Base-by-base conservation (phyloP, 2,888 invertebrate genomes). In the Phengaris alcon region DNA sequence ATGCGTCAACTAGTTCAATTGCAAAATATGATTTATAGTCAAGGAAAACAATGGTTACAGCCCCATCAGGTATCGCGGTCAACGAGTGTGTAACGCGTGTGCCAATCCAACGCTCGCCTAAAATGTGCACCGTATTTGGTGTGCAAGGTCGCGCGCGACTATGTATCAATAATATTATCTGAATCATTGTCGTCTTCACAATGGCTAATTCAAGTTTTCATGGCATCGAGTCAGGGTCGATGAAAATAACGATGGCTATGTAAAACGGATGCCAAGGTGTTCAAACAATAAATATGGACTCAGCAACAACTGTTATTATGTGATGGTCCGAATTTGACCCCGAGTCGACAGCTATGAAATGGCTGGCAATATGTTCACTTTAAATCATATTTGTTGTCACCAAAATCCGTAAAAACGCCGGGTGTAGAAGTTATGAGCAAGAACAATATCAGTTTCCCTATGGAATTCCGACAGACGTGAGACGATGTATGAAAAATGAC, bases 11-110 rank as follows among this genome's bases (percentile, higher is more conserved):
- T 35, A 64, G 35, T 51, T 51, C 48, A 22, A 54, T 72, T 72
- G 72, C 52, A 13, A 72, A 72, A 72, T 22, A 72, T 69, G 69
- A 72, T 72, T 72, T 51, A 72, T 22, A 54, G 22, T 54, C 72
- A 35, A 72, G 72, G 72, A 72, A 72, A 72, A 72, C 72, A 69
- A 69, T 69, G 10, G 72, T 72, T 72, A 35, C 51, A 72, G 52
- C 51, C 51, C 70, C 48, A 70, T 70, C 51, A 51, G 15, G 35
- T 72, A 72, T 54, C 22, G 52, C 72, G 72, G 72, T 54, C 72
- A 69, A 46, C 68, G 15, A 13, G 52, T 72, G 35, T 35, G 7
- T 52, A 22, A 52, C 35, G 72, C 52, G 35, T 70, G 22, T 70
- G 52, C 51, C 72, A 72, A 72, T 52, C 8, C 22, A 15, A 6